Evolutionary conservation across 23 tunicate genomes (phyloP), one percentile per base, ranked within the genome.

Genomic region (Diplosoma virens): DNA sequence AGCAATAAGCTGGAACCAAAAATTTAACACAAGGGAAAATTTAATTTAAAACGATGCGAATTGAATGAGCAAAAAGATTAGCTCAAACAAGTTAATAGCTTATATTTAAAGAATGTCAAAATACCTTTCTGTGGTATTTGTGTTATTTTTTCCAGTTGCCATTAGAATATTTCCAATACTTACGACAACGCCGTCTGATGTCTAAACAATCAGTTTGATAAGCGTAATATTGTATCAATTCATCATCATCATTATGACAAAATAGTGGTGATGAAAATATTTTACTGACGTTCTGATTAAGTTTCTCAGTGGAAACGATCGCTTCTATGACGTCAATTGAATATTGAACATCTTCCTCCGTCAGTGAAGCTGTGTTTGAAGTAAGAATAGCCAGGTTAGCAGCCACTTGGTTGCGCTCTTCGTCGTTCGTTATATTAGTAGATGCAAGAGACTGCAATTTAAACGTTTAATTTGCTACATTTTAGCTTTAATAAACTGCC

Each of bases 111-210:
- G 50, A 41, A 7, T 41, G 14, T 7, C 20, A 55, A 11, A 14
- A 14, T 29, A 61, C 69, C 35, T 61, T 34, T 61, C 35, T 26
- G 69, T 27, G 23, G 22, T n/a, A 18, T 55, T 55, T 6, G 21
- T 5, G 4, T 61, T 29, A 5, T 61, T 35, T 61, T 61, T 35
- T 5, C 50, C 50, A 41, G 35, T 3, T 5, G 69, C 34, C 6
- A 2, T 35, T n/a, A 61, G 30, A 9, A 61, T 26, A 29, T 61
- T 61, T 61, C 69, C 69, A 26, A 61, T 61, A 35, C 35, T 61
- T 29, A 27, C 69, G 7, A 61, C 35, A 5, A 61, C 35, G 2
- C 9, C 2, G 6, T 27, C 4, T 27, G 69, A 26, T 22, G 35
- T 61, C 69, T 61, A 35, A 26, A 61, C 28, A 55, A 55, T 24